Evolutionary conservation across 2,797 vertebrate species (phyloP).

Genomic region (Novumbra hubbsi): DNA sequence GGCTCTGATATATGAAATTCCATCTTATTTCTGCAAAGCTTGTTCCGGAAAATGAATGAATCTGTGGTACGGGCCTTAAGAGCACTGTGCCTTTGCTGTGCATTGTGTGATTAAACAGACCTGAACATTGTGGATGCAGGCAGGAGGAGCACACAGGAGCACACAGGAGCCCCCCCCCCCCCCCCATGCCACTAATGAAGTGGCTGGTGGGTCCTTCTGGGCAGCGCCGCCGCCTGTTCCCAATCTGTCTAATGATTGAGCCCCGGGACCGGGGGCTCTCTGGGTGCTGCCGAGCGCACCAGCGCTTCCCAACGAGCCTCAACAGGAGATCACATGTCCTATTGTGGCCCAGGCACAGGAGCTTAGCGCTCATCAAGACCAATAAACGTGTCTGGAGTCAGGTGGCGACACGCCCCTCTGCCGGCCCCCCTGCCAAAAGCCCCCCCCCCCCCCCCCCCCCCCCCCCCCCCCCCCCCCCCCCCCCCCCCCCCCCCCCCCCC

Average conservation of each 20-base stretch:
- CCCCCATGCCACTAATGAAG: slow-evolving; percentile 95
- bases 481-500: too few relatives aligned
- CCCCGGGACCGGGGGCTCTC: slow-evolving; percentile 37
- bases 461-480: too few relatives aligned
- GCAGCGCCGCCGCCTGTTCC: slow-evolving; percentile 95
- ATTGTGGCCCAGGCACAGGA: slow-evolving; percentile 88
- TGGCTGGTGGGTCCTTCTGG: slow-evolving; percentile 93
- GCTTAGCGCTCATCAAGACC: slow-evolving; percentile 92
- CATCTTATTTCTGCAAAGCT: slow-evolving; percentile 65
- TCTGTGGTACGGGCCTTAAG: slow-evolving; percentile 91
- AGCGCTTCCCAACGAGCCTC: slow-evolving; percentile 95
- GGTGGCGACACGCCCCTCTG: slow-evolving; percentile 75
- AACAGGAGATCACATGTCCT: slow-evolving; percentile 94
- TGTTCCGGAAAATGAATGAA: slow-evolving; percentile 86
- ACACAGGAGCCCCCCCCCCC: slow-evolving; percentile 86
- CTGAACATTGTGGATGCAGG: slow-evolving; percentile 88
- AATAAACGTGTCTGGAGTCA: slow-evolving; percentile 86
- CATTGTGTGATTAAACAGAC: slow-evolving; percentile 98
- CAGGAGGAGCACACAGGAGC: slow-evolving; percentile 74
- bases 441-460: too few relatives aligned
- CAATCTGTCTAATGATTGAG: slow-evolving; percentile 96
- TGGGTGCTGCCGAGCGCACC: slow-evolving; percentile 82
- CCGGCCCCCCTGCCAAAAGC: slow-evolving; percentile 55
- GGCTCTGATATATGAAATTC: slow-evolving; percentile 80
- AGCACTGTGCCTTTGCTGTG: slow-evolving; percentile 90